These are phyloP conservation scores for Bothrops jararaca DNA, from an alignment of 2,113 vertebrate species.

Conservation along the genomic window DNA sequence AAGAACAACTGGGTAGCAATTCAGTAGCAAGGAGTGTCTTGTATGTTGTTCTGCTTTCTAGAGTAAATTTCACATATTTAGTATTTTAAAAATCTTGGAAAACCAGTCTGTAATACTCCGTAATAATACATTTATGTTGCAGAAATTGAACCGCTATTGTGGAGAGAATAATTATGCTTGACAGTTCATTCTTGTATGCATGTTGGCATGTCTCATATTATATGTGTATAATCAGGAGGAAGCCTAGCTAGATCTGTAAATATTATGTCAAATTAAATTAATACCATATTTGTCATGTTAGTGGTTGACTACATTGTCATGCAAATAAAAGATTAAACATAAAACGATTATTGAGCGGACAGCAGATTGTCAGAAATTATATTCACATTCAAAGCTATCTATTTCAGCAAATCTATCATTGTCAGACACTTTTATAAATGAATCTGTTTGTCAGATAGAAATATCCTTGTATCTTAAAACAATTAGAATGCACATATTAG, in stretches of 20 bases:
- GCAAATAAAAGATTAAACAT: constrained; percentile 24
- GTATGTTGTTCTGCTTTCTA: not conserved
- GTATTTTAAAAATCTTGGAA: not conserved
- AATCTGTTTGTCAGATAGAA: not conserved
- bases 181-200: constrained; percentile 6
- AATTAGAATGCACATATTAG: constrained; percentile 12
- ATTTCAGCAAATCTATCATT: constrained; percentile 10
- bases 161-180: not conserved
- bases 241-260: constrained; percentile 2
- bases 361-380: not conserved
- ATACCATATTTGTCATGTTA: constrained; percentile 13
- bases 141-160: not conserved
- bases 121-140: not conserved
- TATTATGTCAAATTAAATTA: constrained; percentile 25
- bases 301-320: not conserved
- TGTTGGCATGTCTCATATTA: constrained; percentile 14
- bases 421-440: not conserved
- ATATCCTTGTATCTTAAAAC: not conserved
- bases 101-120: not conserved
- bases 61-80: not conserved
- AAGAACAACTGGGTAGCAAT: not conserved
- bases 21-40: not conserved
- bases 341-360: not conserved
- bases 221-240: constrained; percentile 17
- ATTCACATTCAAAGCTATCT: constrained; percentile 11